Evolutionary conservation across 1,140 invertebrate species (phyloP), one percentile per base, ranked within the genome.

Genomic region (Condylostylus longicornis): DNA sequence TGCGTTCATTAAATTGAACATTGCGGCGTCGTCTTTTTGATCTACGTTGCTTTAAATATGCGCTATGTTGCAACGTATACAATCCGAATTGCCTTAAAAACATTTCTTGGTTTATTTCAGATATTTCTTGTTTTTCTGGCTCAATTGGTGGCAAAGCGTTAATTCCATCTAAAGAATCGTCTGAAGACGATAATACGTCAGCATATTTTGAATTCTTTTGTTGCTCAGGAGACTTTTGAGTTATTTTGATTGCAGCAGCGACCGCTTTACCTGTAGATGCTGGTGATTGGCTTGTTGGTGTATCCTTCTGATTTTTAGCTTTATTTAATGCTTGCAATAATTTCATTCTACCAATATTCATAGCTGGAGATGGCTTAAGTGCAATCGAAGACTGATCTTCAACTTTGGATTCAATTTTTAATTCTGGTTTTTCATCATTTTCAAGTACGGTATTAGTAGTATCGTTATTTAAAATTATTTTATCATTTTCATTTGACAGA

Each of bases 1-100:
- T 43, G 8, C 51, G 47, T 22, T 54, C 55, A 7, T 52, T 56
- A 23, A 50, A 60, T 19, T 54, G 48, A 2, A 60, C 53, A 13
- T 48, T 53, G 15, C 58, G 53, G 10, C 54, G 53, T 38, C 53
- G 56, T 12, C 58, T 45, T 33, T 60, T 53, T n/a, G 58, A 58
- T 23, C 57, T 47, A 0, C 54, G 45, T 28, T 53, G 51, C 31
- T 47, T 51, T 18, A 61, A 38, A 30, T 61, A 54, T 19, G 50
- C 51, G 5, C 48, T 22, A 28, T 49, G 41, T 10, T 53, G 50
- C 2, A 44, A 50, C 1, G 57, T 54, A 22, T 49, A 56, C 5
- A 61, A 45, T 6, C 44, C 42, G 22, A 61, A 60, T 0, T 58
- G 25, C 0, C 49, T 35, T 4, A 61, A 45, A 31, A 61, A 61